These are phyloP conservation scores for Andrena marginata DNA, from an alignment of 2,888 invertebrate species.

Conservation along the genomic window DNA sequence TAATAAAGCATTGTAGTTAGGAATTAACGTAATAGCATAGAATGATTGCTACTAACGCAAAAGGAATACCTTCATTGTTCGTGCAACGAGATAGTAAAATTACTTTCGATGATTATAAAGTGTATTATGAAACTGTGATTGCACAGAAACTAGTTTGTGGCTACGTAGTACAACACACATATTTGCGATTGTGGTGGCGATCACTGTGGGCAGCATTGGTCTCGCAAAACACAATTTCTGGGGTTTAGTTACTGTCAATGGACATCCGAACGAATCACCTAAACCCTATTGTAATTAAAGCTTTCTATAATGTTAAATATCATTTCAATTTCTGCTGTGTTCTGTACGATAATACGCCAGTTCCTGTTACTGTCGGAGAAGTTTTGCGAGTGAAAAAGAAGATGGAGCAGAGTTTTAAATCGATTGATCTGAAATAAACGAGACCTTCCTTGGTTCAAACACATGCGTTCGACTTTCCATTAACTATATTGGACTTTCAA, in stretches of 20 bases:
- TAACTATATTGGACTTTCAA: constrained; percentile 57
- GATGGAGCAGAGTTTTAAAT: constrained; percentile 5
- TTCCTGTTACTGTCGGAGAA: not conserved
- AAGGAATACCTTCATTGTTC: not conserved
- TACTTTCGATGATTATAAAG: not conserved
- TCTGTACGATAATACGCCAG: not conserved
- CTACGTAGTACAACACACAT: not conserved
- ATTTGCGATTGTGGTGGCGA: not conserved
- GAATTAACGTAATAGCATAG: not conserved
- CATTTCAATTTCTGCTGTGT: not conserved
- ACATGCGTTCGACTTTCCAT: constrained; percentile 55
- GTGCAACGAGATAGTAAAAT: not conserved
- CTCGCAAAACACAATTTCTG: not conserved
- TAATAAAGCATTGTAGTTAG: not conserved
- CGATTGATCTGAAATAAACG: constrained; percentile 58
- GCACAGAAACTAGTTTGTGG: not conserved
- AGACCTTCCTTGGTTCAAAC: constrained; percentile 36
- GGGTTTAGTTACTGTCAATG: not conserved
- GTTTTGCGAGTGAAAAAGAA: not conserved
- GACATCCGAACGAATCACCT: not conserved
- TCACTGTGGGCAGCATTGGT: not conserved
- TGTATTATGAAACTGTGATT: not conserved
- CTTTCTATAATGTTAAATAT: not conserved
- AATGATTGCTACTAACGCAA: not conserved
- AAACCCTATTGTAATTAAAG: not conserved